Evolutionary conservation across 1,140 invertebrate species (phyloP), one percentile per base, ranked within the genome.

Genomic region (Odontomachus brunneus): DNA sequence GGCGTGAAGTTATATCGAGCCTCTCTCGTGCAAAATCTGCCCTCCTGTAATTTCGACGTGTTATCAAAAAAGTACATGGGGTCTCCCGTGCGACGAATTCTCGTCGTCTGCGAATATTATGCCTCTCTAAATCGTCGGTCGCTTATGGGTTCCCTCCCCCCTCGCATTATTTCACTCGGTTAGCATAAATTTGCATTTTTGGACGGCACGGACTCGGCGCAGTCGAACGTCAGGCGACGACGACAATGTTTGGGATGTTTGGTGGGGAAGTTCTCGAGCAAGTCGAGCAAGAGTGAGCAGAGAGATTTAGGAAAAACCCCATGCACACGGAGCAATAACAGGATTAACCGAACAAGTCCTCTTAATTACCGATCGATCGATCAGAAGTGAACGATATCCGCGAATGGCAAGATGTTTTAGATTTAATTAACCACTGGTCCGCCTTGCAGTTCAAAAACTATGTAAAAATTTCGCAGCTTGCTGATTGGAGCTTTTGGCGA

Each of bases 121-220:
- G 73, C 48, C 49, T 82, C 59, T 55, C 80, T 86, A 85, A 87
- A 87, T 87, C 72, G 84, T 83, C 81, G 66, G 59, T 66, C 75
- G 62, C 48, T 76, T 66, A 66, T 24, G 24, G 60, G 33, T 83
- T 75, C 44, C 44, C 49, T 53, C 17, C 48, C 78, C 38, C 29
- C 17, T 83, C 55, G 80, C 81, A 69, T 86, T 80, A 75, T 66
- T 87, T 85, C 83, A 86, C 80, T 59, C 11, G 26, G 55, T 87
- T 87, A 87, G 86, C 86, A 87, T 87, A 87, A 87, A 87, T 87
- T 87, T 87, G 80, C 86, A 87, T 86, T 62, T 66, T 29, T 51
- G 66, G 49, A 78, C 48, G 59, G 80, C 48, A 66, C 51, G 29
- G 59, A 55, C 73, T 78, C 66, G 57, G 59, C 29, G 59, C 51